phyloP scores from a whole-genome alignment of 2,888 invertebrate genomes.

The Cosmopolites sordidus region DNA sequence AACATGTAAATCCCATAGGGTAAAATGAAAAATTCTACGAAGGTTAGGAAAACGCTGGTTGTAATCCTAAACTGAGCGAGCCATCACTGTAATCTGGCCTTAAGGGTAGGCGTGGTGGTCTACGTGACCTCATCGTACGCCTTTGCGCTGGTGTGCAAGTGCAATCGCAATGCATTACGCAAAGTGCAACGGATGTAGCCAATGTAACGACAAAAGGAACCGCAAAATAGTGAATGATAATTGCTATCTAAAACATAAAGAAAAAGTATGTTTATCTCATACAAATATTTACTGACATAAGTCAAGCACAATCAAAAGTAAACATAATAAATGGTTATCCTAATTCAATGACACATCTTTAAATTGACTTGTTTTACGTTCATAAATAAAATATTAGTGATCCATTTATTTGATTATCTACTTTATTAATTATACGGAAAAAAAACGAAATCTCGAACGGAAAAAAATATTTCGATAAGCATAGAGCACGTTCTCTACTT shows the following conservation, averaged over 20 bases:
- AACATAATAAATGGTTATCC: no score
- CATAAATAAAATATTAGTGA: no score
- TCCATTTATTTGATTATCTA: no score
- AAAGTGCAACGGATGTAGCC: constrained; percentile 78
- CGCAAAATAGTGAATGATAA: constrained; percentile 79
- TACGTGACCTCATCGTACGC: constrained; percentile 42
- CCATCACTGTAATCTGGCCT: constrained; percentile 63
- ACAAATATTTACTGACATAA: neutral
- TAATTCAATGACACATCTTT: no score
- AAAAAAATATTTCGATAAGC: no score
- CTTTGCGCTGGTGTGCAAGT: constrained; percentile 59
- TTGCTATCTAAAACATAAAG: constrained; percentile 50
- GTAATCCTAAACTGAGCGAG: constrained; percentile 66
- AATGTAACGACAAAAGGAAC: constrained; percentile 80
- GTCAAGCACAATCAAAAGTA: no score
- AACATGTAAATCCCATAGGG: neutral
- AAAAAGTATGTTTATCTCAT: neutral
- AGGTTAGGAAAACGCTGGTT: constrained; percentile 24
- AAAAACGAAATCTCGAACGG: no score
- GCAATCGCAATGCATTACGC: constrained; percentile 85
- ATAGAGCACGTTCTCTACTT: no score
- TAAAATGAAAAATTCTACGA: neutral
- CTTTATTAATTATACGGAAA: neutral
- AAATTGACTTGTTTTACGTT: no score
- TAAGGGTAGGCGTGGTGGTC: constrained; percentile 51